Conservation (phyloP, 2,888 invertebrate species). For the Drosophila incognita region DNA sequence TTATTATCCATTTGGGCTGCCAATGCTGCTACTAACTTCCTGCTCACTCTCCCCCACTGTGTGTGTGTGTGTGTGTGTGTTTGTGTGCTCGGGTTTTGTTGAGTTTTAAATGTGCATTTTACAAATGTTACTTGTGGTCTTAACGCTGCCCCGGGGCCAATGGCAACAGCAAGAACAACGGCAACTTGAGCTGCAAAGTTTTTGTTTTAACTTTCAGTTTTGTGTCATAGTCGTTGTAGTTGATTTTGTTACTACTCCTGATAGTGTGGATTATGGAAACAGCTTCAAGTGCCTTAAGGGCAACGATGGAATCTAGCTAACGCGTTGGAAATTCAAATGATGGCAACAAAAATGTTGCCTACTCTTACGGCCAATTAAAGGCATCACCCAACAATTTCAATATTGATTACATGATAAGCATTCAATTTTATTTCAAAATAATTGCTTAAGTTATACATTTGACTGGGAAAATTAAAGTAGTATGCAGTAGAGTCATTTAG, state of each 20-base stretch:
- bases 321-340: conserved; percentile 56
- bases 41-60: neutral
- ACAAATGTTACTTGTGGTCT: conserved; percentile 80
- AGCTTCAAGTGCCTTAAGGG: conserved; percentile 54
- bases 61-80: conserved; percentile 22
- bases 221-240: conserved; percentile 45
- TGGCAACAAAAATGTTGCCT: conserved; percentile 19
- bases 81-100: conserved; percentile 47
- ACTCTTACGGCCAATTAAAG: conserved; percentile 6
- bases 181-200: conserved; percentile 67
- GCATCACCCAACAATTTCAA: neutral
- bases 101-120: conserved; percentile 81
- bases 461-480: neutral
- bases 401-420: conserved; percentile 19
- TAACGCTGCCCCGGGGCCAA: conserved; percentile 56
- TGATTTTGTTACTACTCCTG: conserved; percentile 36
- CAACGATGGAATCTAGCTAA: conserved; percentile 51
- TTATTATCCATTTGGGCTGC: conserved; percentile 76
- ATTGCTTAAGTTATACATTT: neutral
- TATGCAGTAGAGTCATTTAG: neutral
- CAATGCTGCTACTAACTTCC: conserved; percentile 39
- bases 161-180: conserved; percentile 19
- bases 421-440: neutral
- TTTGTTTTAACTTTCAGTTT: conserved; percentile 73
- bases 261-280: conserved; percentile 68